Percentiles rank a stretch among this genome's conserved stretches.
Conservation (phyloP, 2,113 vertebrate species). For the Hystrix brachyura region DNA sequence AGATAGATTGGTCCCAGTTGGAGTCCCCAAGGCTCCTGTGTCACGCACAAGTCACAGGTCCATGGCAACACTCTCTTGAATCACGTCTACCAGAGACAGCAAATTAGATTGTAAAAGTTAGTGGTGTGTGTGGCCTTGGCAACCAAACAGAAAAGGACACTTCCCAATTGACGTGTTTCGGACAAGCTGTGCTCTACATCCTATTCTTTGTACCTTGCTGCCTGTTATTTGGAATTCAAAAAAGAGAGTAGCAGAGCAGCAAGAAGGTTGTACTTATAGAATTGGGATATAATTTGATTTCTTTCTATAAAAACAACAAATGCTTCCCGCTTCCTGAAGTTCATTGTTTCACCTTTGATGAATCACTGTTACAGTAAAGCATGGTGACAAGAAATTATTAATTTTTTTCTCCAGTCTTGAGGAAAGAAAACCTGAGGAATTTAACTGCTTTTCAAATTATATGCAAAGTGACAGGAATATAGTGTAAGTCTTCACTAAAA, state of each 20-base stretch:
- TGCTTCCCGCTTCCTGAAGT: slow-evolving; percentile 52
- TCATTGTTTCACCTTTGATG: slow-evolving; percentile 42
- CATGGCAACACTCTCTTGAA: background rate
- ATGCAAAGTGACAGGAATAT: background rate
- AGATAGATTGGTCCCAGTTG: slow-evolving; percentile 50
- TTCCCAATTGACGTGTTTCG: background rate
- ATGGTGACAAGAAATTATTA: slow-evolving; percentile 8
- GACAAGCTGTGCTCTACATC: slow-evolving; percentile 54
- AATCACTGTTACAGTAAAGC: background rate
- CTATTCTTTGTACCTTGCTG: slow-evolving; percentile 23
- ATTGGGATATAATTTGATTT: background rate
- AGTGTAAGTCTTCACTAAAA: background rate
- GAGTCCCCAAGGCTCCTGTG: background rate
- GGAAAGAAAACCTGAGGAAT: background rate
- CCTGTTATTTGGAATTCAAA: slow-evolving; percentile 58
- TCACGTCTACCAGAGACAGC: slow-evolving; percentile 53
- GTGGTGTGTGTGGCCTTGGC: background rate
- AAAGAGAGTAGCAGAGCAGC: background rate
- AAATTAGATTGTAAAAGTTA: slow-evolving; percentile 62
- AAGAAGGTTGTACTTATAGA: background rate
- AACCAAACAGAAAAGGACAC: slow-evolving; percentile 30
- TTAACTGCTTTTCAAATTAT: background rate
- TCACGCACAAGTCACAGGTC: slow-evolving; percentile 29
- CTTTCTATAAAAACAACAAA: slow-evolving; percentile 49
- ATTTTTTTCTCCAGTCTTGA: background rate